These are phyloP conservation scores for Fulmarus glacialis DNA, from an alignment of 2,113 vertebrate genomes.

Conservation along the genomic window DNA sequence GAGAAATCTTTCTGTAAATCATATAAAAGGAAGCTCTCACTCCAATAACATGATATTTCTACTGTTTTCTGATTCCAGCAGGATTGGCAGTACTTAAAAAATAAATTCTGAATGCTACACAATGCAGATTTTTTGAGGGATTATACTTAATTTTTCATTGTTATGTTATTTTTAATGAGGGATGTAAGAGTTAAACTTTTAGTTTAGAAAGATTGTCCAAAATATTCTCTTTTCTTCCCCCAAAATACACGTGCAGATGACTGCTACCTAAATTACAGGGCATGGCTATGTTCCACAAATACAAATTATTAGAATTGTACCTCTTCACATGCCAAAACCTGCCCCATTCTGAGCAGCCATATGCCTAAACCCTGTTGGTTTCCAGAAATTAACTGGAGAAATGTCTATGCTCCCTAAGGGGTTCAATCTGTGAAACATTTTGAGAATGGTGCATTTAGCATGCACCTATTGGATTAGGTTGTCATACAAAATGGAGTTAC, in stretches of 20 bases:
- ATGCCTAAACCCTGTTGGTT: not conserved
- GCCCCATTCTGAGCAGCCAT: not conserved
- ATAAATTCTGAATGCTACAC: not conserved
- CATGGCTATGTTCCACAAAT: not conserved
- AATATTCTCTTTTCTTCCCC: not conserved
- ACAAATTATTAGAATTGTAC: not conserved
- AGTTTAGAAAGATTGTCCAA: not conserved
- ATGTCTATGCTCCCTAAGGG: not conserved
- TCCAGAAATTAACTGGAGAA: not conserved
- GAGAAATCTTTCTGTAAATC: not conserved
- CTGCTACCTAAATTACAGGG: not conserved
- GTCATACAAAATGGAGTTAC: not conserved
- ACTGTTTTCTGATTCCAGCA: not conserved
- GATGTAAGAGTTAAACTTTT: not conserved
- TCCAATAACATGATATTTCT: not conserved
- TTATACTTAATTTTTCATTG: not conserved
- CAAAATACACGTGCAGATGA: not conserved
- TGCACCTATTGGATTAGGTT: not conserved
- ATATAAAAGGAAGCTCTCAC: not conserved
- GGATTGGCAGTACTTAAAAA: not conserved
- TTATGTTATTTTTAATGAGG: not conserved
- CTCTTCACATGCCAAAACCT: not conserved
- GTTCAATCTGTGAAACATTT: slow-evolving; percentile 7
- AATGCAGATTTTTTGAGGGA: not conserved
- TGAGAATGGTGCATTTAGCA: not conserved